Evolutionary conservation across 1,140 invertebrate species (phyloP).

Genomic region (Campoletis sonorensis): DNA sequence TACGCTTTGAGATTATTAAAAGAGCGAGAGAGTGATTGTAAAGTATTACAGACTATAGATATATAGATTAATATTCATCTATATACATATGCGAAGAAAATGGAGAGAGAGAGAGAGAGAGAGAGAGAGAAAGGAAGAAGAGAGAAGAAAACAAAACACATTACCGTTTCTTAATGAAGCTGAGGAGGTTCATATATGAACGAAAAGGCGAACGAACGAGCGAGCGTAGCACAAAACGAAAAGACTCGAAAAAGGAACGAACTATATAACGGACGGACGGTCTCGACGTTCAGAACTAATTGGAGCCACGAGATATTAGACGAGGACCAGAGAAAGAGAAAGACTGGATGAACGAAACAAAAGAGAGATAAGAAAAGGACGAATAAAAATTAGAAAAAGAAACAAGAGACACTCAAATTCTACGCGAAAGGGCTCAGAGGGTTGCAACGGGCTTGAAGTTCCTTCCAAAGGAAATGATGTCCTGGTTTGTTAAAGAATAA

Average conservation of each 20-base stretch:
- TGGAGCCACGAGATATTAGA: constrained; percentile 71
- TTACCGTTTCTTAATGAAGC: constrained; percentile 77
- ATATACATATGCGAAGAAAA: constrained; percentile 24
- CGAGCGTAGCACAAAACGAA: constrained; percentile 44
- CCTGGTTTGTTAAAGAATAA: not conserved
- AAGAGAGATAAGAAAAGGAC: constrained; percentile 11
- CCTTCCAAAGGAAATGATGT: not conserved
- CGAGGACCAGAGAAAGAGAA: constrained; percentile 34
- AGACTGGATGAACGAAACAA: constrained; percentile 1
- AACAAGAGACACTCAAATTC: not conserved
- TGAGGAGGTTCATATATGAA: constrained; percentile 63
- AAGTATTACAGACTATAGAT: constrained; percentile 25
- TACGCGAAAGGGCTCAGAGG: constrained; percentile 14
- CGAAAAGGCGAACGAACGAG: constrained; percentile 55
- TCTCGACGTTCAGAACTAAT: constrained; percentile 69
- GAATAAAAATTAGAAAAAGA: not conserved
- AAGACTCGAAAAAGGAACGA: constrained; percentile 18
- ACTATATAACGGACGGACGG: constrained; percentile 50
- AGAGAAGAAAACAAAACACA: constrained; percentile 75
- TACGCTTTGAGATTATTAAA: constrained; percentile 74
- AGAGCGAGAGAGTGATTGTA: constrained; percentile 57
- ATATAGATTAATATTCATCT: constrained; percentile 19
- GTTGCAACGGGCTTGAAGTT: not conserved
- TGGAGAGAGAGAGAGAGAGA: constrained; percentile 35
- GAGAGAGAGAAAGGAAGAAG: not conserved